Percentiles rank a stretch among this genome's conserved stretches.
These are phyloP conservation scores for Cryptophagus acutangulus DNA, from an alignment of 2,888 invertebrate genomes.

Conservation along the genomic window DNA sequence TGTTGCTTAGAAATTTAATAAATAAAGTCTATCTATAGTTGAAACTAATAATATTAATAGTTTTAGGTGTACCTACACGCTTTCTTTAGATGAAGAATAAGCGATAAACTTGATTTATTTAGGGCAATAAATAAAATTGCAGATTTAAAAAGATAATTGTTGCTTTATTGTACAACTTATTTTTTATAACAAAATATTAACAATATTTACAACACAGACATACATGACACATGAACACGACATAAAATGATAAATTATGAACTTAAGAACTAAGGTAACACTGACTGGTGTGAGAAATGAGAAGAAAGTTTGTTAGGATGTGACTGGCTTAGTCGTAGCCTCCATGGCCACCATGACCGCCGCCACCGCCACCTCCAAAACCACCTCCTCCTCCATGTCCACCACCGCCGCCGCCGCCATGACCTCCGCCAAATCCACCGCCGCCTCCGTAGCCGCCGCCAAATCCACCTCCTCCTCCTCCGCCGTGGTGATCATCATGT, in stretches of 20 bases:
- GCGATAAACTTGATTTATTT: no score
- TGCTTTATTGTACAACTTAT: no score
- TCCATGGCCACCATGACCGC: constrained; percentile 16
- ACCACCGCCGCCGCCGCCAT: constrained; percentile 10
- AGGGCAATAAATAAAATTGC: no score
- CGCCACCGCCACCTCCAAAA: constrained; percentile 15
- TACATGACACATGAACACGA: constrained; percentile 25
- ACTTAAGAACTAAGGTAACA: constrained; percentile 15
- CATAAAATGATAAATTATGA: constrained; percentile 24
- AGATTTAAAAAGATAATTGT: no score
- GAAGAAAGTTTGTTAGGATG: constrained; percentile 10
- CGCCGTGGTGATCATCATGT: constrained; percentile 8
- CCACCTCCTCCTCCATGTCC: constrained; percentile 16
- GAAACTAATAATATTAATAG: no score
- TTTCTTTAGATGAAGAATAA: no score
- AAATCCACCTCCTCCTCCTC: constrained; percentile 3
- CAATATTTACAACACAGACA: constrained; percentile 26
- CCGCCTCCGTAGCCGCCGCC: constrained; percentile 4
- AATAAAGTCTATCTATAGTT: no score
- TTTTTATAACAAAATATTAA: constrained; percentile 18
- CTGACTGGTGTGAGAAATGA: constrained; percentile 22
- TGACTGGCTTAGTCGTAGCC: constrained; percentile 14
- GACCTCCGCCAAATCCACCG: background rate
- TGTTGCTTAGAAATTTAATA: no score
- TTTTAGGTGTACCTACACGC: no score